Evolutionary conservation across 2,888 invertebrate genomes (phyloP), one percentile per base, ranked within the genome.

Genomic region (Lycocerus yunnanus): DNA sequence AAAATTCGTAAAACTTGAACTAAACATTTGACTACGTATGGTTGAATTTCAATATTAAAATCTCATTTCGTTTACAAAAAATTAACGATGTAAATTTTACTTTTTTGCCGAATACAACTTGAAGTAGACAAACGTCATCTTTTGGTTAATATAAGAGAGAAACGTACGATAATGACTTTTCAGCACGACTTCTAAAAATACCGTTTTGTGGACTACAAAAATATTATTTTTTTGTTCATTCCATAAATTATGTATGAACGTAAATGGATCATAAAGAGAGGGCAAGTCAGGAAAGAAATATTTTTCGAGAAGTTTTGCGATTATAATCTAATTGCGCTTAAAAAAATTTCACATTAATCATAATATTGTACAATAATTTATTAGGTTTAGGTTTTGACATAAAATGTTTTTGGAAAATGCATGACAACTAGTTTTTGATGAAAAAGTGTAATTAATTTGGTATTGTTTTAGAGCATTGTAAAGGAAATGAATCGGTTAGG

Each of bases 401-500:
- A 43, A 43, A 27, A 43, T n/a, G 43, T 43, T 43, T 43, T n/a
- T 43, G 43, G n/a, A 43, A 43, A 43, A 43, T 43, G n/a, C 43
- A 43, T n/a, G 43, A 43, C n/a, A 43, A 6, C 27, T 13, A 43
- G 5, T 43, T n/a, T 43, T 43, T 43, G 3, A 43, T 43, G 27
- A 6, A 43, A 43, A 43, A n/a, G 6, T 43, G 43, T 43, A 43
- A 43, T 43, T 43, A 43, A n/a, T 43, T 6, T 43, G 43, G n/a
- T n/a, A n/a, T n/a, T 43, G n/a, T 88, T 88, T 77, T 88, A 93
- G 93, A 91, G 91, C 83, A 92, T 95, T 81, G 92, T 95, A 78
- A 92, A 92, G 82, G 96, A 96, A 88, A 95, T 96, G 95, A 96
- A 96, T 88, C 92, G 95, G 3, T 89, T 96, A 76, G 96, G 96